Percentiles rank a stretch among this genome's conserved stretches.
phyloP scores from a whole-genome alignment of 2,797 vertebrate genomes.

The Tokudaia tokunoshimensis region DNA sequence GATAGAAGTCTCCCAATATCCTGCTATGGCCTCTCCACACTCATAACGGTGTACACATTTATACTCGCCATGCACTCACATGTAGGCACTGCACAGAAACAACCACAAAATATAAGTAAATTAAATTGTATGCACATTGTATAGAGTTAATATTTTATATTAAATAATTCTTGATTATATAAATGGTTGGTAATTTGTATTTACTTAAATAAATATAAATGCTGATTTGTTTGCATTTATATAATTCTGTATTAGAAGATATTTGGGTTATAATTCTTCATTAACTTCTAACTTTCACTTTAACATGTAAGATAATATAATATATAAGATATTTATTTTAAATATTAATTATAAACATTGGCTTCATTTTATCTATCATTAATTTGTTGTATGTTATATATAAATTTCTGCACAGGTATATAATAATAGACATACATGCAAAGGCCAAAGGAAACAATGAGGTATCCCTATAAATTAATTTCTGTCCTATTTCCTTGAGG shows the following conservation, averaged over 20 bases:
- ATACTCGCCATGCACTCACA: background rate
- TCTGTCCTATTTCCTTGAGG: background rate
- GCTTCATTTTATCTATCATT: background rate
- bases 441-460: background rate
- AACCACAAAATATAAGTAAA: background rate
- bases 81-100: background rate
- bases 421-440: background rate
- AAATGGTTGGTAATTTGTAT: background rate
- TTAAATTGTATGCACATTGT: no score
- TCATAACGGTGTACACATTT: accelerated
- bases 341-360: background rate
- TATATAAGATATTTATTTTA: background rate
- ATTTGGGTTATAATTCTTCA: background rate
- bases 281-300: slow-evolving; percentile 3
- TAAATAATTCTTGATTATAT: background rate
- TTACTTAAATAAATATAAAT: background rate
- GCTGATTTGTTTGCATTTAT: background rate
- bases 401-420: background rate
- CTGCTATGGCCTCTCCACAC: background rate
- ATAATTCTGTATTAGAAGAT: background rate
- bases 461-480: background rate
- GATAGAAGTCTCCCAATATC: background rate
- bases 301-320: background rate
- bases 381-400: background rate
- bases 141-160: background rate